phyloP scores from a whole-genome alignment of 2,113 vertebrate genomes.

The Addax nasomaculatus region DNA sequence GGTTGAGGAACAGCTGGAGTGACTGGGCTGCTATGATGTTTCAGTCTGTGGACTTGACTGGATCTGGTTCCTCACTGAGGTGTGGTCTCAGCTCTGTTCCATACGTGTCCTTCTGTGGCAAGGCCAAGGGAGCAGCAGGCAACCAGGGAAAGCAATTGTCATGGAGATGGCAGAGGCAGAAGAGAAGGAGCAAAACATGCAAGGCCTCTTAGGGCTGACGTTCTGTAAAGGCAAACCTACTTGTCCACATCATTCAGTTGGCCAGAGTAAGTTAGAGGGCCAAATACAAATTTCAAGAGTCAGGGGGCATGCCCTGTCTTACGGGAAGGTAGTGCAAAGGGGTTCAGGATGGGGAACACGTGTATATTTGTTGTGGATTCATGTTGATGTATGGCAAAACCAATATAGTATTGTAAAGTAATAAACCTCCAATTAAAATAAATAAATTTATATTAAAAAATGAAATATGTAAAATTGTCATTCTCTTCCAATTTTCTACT shows the following conservation, averaged over 20 bases:
- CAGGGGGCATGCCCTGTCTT: not conserved
- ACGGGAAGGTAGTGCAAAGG: rapidly evolving
- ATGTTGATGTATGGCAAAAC: too few relatives aligned
- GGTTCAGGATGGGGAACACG: too few relatives aligned
- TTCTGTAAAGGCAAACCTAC: rapidly evolving
- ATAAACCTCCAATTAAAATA: too few relatives aligned
- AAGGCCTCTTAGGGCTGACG: not conserved
- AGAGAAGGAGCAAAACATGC: not conserved
- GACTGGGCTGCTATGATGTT: not conserved
- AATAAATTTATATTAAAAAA: too few relatives aligned
- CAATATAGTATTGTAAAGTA: too few relatives aligned
- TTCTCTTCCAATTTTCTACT: not conserved
- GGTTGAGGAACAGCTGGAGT: not conserved
- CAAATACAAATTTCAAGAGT: not conserved
- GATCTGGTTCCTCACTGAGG: not conserved
- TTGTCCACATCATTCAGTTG: not conserved
- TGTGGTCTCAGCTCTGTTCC: not conserved
- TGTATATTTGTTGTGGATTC: too few relatives aligned
- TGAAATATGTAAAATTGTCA: rapidly evolving
- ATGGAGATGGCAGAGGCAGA: not conserved
- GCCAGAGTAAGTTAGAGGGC: not conserved
- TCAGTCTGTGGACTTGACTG: not conserved
- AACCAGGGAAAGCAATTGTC: not conserved
- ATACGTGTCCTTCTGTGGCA: not conserved
- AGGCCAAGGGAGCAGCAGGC: not conserved